A percentile compares a stretch with the other conserved stretches of the same genome.
These are phyloP conservation scores for Psittacula echo DNA, from an alignment of 2,797 vertebrate genomes.

Conservation along the genomic window DNA sequence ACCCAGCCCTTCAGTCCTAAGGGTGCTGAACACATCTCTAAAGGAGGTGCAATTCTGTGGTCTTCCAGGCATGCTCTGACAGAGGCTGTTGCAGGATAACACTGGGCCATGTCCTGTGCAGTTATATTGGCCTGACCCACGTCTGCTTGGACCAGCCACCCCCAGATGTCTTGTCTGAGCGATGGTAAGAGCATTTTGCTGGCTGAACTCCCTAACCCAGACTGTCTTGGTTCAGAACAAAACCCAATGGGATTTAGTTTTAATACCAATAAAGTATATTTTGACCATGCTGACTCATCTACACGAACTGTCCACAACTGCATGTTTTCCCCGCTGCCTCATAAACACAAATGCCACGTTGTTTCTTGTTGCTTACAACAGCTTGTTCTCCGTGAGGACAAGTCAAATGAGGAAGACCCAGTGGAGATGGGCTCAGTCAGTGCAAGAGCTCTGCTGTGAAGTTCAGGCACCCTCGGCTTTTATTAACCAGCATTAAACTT, in stretches of 20 bases:
- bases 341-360: not conserved
- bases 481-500: conserved; percentile 2
- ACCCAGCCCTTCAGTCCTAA: not conserved
- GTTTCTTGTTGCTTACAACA: not conserved
- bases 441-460: not conserved
- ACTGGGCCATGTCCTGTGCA: not conserved
- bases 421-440: not conserved
- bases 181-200: not conserved
- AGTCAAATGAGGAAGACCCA: not conserved
- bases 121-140: not conserved
- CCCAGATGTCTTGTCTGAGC: not conserved
- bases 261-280: not conserved
- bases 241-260: not conserved
- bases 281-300: not conserved
- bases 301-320: not conserved
- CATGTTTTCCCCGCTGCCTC: not conserved
- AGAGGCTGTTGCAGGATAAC: not conserved
- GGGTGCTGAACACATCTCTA: not conserved
- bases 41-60: no score
- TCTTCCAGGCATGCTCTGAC: not conserved
- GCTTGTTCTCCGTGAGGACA: not conserved
- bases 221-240: not conserved
- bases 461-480: conserved; percentile 13
- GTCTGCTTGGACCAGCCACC: not conserved
- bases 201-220: not conserved